Base-by-base conservation (phyloP, 2,113 vertebrate species). In the Struthidea cinerea region DNA sequence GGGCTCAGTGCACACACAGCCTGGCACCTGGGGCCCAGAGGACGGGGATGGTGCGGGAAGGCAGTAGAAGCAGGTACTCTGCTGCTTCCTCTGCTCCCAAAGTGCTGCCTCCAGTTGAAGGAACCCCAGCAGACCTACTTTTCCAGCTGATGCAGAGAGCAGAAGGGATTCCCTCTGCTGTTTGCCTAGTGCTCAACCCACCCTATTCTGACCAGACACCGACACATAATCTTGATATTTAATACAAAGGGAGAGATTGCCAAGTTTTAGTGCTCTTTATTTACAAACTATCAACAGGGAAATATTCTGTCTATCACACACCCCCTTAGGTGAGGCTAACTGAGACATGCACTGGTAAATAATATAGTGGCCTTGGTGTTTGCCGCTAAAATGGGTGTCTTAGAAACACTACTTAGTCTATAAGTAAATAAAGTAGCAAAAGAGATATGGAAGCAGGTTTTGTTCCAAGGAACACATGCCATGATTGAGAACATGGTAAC, bases 21-120 rank as follows among this genome's bases (percentile, higher is more conserved):
- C 46, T 61, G 56, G 23, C 24, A 3, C 8, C 19, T 13, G 35
- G 19, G 74, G 28, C 28, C 10, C 24, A 33, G 27, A 14, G 35
- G 44, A 4, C 3, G 10, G 14, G 6, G 26, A 5, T 2, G 8
- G 16, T 1, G 21, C 4, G 12, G 27, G 18, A 19, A 12, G 32
- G 56, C 55, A 32, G 11, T 1, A 5, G 28, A 22, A 15, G 28
- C 26, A n/a, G 56, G 5, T 1, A 2, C 23, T 33, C n/a, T 19
- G 8, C 89, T 75, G n/a, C 28, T 46, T 33, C 16, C 11, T 27
- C 20, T 24, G 0, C 42, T 65, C 42, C 35, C 24, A 8, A 16
- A 65, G 6, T 1, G 0, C 11, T 46, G 23, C 42, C 60, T 84
- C 44, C 26, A 5, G 3, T 2, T 21, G 60, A 37, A 69, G 60